Evolutionary conservation across 2,888 invertebrate genomes (phyloP), one percentile per base, ranked within the genome.

Genomic region (Apotomis turbidana): DNA sequence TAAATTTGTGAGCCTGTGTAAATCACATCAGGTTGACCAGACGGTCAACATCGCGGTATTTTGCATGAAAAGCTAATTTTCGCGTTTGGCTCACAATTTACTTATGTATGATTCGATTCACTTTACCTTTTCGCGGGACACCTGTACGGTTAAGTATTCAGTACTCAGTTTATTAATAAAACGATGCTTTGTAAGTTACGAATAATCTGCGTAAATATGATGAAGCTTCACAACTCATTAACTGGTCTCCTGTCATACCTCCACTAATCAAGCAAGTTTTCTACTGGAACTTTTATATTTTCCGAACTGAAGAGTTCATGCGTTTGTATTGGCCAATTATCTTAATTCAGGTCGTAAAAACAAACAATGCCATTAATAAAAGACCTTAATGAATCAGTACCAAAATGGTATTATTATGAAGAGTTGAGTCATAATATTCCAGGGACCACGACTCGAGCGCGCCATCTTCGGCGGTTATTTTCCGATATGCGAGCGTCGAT

Each of bases 401-500:
- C 51, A 71, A 62, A 57, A 62, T 68, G 57, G 61, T 52, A 67
- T 57, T 62, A 66, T 70, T 64, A 62, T 61, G 51, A 61, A 61
- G 41, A 66, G 61, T 55, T 58, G 82, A 81, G 83, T 82, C 71
- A 84, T 87, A 87, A 85, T 84, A 57, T 68, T 57, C 81, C 38
- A 52, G 61, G 12, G 10, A 3, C 6, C 9, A 6, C 49, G 70
- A 70, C 44, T 55, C 49, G 52, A 57, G 51, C 61, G 38, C 51
- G 51, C 72, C 72, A 68, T 72, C 62, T 72, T 72, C 46, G 68
- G 72, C 52, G 72, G 72, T 72, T 63, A 68, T 70, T 73, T 73
- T 76, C 74, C 74, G 73, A 76, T 77, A 76, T 83, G 81, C 83
- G 83, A 79, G 80, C 85, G 85, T 86, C 86, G 87, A 89, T 89